A percentile compares a stretch with the other conserved stretches of the same genome.
phyloP scores from a whole-genome alignment of 1,140 invertebrate species.

The Temnothorax nylanderi region DNA sequence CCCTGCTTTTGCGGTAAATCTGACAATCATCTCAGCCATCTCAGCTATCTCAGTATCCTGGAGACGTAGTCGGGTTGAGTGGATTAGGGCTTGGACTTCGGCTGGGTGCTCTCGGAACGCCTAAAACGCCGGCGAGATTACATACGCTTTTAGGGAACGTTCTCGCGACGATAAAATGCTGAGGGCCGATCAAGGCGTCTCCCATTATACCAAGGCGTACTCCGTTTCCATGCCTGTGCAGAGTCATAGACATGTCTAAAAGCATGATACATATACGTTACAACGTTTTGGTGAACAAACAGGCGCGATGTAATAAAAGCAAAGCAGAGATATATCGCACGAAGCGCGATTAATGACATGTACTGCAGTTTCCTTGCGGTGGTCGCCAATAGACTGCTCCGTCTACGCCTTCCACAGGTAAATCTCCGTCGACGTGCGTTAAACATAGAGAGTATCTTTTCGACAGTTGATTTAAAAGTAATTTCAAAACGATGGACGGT shows the following conservation, averaged over 20 bases:
- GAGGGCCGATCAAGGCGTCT: constrained; percentile 89
- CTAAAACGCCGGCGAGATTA: constrained; percentile 83
- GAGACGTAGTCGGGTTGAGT: constrained; percentile 74
- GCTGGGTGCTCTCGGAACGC: constrained; percentile 77
- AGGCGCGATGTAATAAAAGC: background rate
- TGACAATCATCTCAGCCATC: background rate
- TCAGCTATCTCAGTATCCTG: constrained; percentile 73
- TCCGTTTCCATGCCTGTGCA: constrained; percentile 90
- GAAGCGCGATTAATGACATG: constrained; percentile 75
- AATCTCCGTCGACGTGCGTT: constrained; percentile 88
- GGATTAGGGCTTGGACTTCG: constrained; percentile 78
- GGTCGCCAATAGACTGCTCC: constrained; percentile 92
- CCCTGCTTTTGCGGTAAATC: background rate
- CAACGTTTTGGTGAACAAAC: background rate
- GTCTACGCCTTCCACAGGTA: constrained; percentile 90
- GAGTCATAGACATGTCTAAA: constrained; percentile 90
- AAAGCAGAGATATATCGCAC: background rate
- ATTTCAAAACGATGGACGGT: constrained; percentile 88
- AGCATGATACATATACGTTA: constrained; percentile 60
- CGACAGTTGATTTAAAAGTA: constrained; percentile 90
- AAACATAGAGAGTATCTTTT: constrained; percentile 90
- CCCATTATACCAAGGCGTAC: constrained; percentile 91
- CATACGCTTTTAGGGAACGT: constrained; percentile 85
- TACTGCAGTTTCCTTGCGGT: constrained; percentile 93
- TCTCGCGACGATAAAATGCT: constrained; percentile 85